phyloP scores from a whole-genome alignment of 2,888 invertebrate genomes.

The Cremastinae sp. region DNA sequence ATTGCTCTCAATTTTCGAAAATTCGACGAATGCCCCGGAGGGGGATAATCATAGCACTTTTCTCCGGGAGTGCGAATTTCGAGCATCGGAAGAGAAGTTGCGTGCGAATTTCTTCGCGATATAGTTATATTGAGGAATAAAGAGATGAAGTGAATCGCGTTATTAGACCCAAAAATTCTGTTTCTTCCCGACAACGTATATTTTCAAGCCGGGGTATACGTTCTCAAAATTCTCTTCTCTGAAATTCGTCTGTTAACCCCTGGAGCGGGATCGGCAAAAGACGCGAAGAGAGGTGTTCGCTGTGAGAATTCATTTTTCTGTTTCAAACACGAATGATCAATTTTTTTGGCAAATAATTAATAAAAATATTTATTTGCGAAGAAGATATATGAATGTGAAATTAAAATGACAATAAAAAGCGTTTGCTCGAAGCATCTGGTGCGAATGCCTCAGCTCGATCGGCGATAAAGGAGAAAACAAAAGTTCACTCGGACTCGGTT shows the following conservation, averaged over 20 bases:
- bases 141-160: conserved; percentile 1
- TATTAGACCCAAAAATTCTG: conserved; percentile 44
- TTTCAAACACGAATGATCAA: too few species aligned
- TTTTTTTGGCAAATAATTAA: too few species aligned
- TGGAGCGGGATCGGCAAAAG: conserved; percentile 22
- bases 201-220: conserved; percentile 64
- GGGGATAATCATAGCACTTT: conserved; percentile 69
- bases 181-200: conserved; percentile 58
- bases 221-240: conserved; percentile 29
- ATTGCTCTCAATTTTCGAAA: conserved; percentile 68
- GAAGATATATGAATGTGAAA: neutral
- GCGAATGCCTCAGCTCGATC: conserved; percentile 64
- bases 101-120: conserved; percentile 10
- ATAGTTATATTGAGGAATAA: neutral
- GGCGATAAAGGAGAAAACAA: conserved; percentile 40
- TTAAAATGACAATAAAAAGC: conserved; percentile 35
- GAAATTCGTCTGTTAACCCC: conserved; percentile 28
- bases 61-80: conserved; percentile 58
- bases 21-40: conserved; percentile 63
- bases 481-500: conserved; percentile 43
- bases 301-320: too few species aligned
- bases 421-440: conserved; percentile 69
- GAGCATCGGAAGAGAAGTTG: conserved; percentile 18
- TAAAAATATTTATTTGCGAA: too few species aligned
- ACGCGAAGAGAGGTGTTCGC: conserved; percentile 5